A percentile compares a stretch with the other conserved stretches of the same genome.
phyloP scores from a whole-genome alignment of 2,888 invertebrate genomes.

The Ophion obscuratus region DNA sequence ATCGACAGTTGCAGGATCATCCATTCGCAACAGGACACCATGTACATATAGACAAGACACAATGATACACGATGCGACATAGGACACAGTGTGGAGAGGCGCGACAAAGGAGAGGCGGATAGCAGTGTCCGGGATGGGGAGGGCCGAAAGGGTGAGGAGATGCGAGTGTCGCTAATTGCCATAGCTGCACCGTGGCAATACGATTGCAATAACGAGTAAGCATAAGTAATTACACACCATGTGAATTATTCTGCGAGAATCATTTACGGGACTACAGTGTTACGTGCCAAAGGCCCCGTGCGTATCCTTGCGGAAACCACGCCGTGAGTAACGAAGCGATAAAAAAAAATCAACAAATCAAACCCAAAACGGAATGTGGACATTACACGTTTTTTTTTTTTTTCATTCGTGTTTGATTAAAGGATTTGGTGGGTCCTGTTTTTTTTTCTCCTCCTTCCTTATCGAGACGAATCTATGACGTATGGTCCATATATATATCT shows the following conservation, averaged over 20 bases:
- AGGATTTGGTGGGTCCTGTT: not conserved
- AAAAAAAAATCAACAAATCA: not conserved
- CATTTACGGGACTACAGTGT: constrained; percentile 6
- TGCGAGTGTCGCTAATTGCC: constrained; percentile 53
- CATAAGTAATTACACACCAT: constrained; percentile 23
- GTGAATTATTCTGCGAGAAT: constrained; percentile 28
- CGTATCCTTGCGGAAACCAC: not conserved
- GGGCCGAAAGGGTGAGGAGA: not conserved
- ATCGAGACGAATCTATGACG: not conserved
- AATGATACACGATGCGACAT: not conserved
- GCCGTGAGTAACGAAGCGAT: not conserved
- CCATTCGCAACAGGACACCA: too few relatives aligned
- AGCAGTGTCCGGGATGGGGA: constrained; percentile 1
- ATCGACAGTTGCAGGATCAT: too few relatives aligned
- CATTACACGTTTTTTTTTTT: too few relatives aligned
- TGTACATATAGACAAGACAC: constrained; percentile 3
- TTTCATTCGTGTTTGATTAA: too few relatives aligned
- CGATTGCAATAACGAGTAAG: constrained; percentile 35
- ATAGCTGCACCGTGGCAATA: constrained; percentile 38
- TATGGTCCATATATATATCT: not conserved
- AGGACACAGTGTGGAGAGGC: not conserved
- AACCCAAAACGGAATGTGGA: too few relatives aligned
- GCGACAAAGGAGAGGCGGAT: not conserved
- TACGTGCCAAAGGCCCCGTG: not conserved
- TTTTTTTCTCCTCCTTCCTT: not conserved